Evolutionary conservation across 2,888 invertebrate species (phyloP).

Genomic region (Heteromyza rotundicornis): DNA sequence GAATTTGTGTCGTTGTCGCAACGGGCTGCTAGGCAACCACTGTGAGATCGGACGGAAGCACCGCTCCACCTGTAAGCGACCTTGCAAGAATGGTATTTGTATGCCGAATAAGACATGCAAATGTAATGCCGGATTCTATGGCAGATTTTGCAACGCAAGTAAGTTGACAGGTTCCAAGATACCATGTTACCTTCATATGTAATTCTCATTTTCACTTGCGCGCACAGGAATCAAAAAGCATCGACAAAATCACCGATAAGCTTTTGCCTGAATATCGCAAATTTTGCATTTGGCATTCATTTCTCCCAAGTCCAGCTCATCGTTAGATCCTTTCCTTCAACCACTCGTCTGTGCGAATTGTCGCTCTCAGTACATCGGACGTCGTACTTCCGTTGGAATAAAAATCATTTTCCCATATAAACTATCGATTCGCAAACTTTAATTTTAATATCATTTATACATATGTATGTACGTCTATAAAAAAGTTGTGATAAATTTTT

Average conservation of each 20-base stretch:
- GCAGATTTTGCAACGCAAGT: slow-evolving; percentile 80
- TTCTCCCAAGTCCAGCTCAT: neutral
- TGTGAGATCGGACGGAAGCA: slow-evolving; percentile 86
- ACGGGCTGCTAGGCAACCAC: slow-evolving; percentile 84
- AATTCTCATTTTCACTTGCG: slow-evolving; percentile 12
- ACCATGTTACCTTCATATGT: neutral
- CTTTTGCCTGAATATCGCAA: too few species aligned
- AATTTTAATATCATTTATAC: too few species aligned
- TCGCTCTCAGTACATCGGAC: too few species aligned
- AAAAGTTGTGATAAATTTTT: slow-evolving; percentile 27
- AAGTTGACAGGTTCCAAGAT: slow-evolving; percentile 55
- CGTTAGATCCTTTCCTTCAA: too few species aligned
- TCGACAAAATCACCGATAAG: slow-evolving; percentile 27
- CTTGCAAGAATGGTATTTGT: slow-evolving; percentile 81
- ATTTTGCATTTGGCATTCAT: too few species aligned
- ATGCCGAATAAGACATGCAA: slow-evolving; percentile 73
- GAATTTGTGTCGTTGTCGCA: slow-evolving; percentile 87
- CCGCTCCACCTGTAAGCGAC: slow-evolving; percentile 74
- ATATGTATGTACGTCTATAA: too few species aligned
- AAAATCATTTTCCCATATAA: too few species aligned
- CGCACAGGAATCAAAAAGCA: slow-evolving; percentile 44
- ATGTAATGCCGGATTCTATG: slow-evolving; percentile 84
- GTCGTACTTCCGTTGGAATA: too few species aligned
- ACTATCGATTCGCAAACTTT: too few species aligned
- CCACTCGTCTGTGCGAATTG: too few species aligned